phyloP scores from a whole-genome alignment of 2,113 vertebrate species.

The Podilymbus podiceps region DNA sequence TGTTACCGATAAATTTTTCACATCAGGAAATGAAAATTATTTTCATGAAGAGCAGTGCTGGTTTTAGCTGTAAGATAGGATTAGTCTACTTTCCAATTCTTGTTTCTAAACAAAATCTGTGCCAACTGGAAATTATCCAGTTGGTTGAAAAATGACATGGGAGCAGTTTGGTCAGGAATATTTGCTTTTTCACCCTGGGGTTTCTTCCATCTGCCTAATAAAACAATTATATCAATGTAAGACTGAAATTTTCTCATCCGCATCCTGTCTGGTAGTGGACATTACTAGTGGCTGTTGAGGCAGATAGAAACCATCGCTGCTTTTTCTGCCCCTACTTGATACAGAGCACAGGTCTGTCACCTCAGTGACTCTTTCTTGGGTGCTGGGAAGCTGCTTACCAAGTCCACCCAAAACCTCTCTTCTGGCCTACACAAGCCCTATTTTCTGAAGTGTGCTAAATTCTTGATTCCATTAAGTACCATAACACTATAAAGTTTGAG shows the following conservation, averaged over 20 bases:
- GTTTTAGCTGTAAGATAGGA: conserved; percentile 58
- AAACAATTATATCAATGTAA: conserved; percentile 23
- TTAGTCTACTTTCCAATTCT: conserved; percentile 56
- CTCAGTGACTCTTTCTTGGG: not conserved
- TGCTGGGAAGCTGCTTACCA: not conserved
- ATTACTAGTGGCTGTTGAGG: not conserved
- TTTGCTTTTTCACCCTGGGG: conserved; percentile 37
- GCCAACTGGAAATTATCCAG: conserved; percentile 55
- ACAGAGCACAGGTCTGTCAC: not conserved
- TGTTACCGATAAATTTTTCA: conserved; percentile 3
- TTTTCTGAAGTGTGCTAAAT: not conserved
- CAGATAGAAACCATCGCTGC: not conserved
- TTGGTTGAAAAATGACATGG: conserved; percentile 21
- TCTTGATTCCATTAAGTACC: not conserved
- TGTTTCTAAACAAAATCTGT: conserved; percentile 21
- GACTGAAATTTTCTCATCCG: not conserved
- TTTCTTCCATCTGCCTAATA: conserved; percentile 44
- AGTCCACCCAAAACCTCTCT: not conserved
- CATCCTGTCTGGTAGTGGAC: not conserved
- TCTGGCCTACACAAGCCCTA: not conserved
- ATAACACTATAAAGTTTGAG: not conserved
- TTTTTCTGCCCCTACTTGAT: not conserved
- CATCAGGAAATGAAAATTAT: conserved; percentile 52
- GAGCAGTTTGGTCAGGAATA: conserved; percentile 29
- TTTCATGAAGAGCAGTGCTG: conserved; percentile 7